Evolutionary conservation across 2,113 vertebrate genomes (phyloP), one percentile per base, ranked within the genome.

Genomic region (Festucalex cinctus): DNA sequence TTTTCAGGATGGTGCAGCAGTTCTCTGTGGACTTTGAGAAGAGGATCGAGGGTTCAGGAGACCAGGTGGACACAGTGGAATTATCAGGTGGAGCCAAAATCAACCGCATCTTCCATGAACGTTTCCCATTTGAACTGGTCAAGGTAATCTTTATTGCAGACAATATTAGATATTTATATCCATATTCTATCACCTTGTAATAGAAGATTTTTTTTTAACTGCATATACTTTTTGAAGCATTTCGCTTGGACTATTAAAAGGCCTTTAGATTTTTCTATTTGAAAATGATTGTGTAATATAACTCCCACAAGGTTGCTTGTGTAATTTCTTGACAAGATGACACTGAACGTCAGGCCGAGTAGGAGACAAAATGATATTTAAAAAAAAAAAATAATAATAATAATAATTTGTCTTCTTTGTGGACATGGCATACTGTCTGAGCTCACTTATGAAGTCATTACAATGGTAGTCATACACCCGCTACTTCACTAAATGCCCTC

Each of bases 1-100:
- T 16, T 71, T 4, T 60, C 74, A 98, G 96, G 76, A 98, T 98
- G 96, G 96, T 98, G 73, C 96, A 97, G 87, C 96, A 98, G 86
- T 97, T 98, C 12, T 95, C 94, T 0, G 95, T 98, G 80, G 96
- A 98, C 84, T 98, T 98, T 2, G 96, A 98, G 90, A 98, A 98
- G 89, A 73, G 96, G 10, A 98, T 98, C 0, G 96, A 98, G 70
- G 96, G 96, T 0, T 98, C 96, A 0, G 96, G 96, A 5, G 96
- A 98, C 78, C 96, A 98, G 77, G 95, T 98, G 86, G 96, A 98
- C 89, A 98, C 96, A 0, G 88, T 98, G 19, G 96, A 98, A 74
- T 91, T 98, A 49, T 98, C 96, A 0, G 96, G 96, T 0, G 96
- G 96, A 0, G 96, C 96, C 64, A 88, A 96, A 36, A 98, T 98